These are phyloP conservation scores for Drosophila antonietae DNA, from an alignment of 2,888 invertebrate species.

Conservation along the genomic window DNA sequence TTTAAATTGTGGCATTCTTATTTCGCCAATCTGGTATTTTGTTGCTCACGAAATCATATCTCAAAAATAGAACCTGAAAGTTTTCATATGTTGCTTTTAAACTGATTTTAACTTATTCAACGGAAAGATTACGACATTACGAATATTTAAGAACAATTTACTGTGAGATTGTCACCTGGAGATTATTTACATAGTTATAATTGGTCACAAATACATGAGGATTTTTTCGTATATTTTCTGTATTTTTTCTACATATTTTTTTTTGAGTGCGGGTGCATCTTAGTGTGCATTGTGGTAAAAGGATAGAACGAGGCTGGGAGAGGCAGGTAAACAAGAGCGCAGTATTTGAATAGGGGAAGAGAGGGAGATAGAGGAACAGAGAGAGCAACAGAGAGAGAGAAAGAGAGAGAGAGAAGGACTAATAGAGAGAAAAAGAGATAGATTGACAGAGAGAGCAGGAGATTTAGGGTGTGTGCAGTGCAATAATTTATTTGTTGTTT, in stretches of 20 bases:
- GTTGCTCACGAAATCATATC: neutral
- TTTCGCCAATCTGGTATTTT: conserved; percentile 28
- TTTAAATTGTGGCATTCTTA: neutral
- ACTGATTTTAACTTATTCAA: conserved; percentile 66
- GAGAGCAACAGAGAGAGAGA: conserved; percentile 1
- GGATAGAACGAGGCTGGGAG: conserved; percentile 23
- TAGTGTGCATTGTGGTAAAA: conserved; percentile 26
- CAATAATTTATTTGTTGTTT: conserved; percentile 20
- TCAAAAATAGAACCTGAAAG: neutral
- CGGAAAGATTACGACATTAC: conserved; percentile 32
- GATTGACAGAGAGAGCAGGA: neutral
- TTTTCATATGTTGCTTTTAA: conserved; percentile 34
- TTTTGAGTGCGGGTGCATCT: conserved; percentile 48
- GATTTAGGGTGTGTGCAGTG: conserved; percentile 41
- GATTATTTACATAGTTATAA: conserved; percentile 56
- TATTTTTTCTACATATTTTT: conserved; percentile 9
- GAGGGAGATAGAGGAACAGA: conserved; percentile 10
- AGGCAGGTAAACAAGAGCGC: conserved; percentile 1
- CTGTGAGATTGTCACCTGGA: conserved; percentile 31
- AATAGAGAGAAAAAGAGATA: conserved; percentile 20
- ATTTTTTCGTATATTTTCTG: conserved; percentile 10
- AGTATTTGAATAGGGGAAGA: neutral
- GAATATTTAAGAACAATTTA: conserved; percentile 38
- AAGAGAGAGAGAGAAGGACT: conserved; percentile 21
- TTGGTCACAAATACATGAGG: conserved; percentile 36